Percentiles rank a stretch among this genome's conserved stretches.
These are phyloP conservation scores for Sylvicola fuscatus DNA, from an alignment of 2,888 invertebrate species.

Conservation along the genomic window DNA sequence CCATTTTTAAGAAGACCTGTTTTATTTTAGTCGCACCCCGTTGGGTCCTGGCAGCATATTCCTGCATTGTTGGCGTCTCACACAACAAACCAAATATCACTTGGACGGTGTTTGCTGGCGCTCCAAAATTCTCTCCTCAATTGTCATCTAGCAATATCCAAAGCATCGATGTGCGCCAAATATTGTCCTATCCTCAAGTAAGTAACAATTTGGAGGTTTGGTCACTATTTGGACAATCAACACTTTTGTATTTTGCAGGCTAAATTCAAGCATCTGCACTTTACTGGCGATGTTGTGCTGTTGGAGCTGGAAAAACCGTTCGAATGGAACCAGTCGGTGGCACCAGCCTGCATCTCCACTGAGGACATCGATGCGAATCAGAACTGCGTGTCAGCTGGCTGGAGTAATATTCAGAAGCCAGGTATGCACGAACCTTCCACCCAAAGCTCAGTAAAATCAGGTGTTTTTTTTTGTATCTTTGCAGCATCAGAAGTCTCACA, in stretches of 20 bases:
- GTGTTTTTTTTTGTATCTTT: too few species aligned
- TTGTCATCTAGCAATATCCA: conserved; percentile 5
- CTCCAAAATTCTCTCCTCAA: conserved; percentile 4
- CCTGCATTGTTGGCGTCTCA: conserved; percentile 19
- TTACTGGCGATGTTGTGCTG: conserved; percentile 34
- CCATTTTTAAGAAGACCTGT: too few species aligned
- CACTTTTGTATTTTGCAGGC: conserved; percentile 14
- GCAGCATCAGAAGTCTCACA: conserved; percentile 4
- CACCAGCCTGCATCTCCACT: conserved; percentile 34
- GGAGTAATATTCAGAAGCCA: conserved; percentile 14
- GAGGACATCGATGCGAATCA: conserved; percentile 20
- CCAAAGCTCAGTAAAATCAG: too few species aligned
- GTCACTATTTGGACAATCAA: too few species aligned
- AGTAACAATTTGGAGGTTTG: conserved; percentile 4
- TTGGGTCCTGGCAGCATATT: conserved; percentile 29
- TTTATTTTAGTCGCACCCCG: conserved; percentile 20
- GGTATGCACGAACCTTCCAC: too few species aligned
- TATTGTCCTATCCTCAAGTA: conserved; percentile 34
- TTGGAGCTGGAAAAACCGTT: conserved; percentile 31
- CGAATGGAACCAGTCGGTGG: conserved; percentile 29
- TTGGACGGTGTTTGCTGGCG: conserved; percentile 21
- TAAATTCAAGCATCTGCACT: conserved; percentile 34
- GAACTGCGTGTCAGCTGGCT: conserved; percentile 37
- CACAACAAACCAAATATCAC: conserved; percentile 8
- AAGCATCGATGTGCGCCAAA: conserved; percentile 18